Evolutionary conservation across 2,113 vertebrate genomes (phyloP).

Genomic region (Lepisosteus osseus): DNA sequence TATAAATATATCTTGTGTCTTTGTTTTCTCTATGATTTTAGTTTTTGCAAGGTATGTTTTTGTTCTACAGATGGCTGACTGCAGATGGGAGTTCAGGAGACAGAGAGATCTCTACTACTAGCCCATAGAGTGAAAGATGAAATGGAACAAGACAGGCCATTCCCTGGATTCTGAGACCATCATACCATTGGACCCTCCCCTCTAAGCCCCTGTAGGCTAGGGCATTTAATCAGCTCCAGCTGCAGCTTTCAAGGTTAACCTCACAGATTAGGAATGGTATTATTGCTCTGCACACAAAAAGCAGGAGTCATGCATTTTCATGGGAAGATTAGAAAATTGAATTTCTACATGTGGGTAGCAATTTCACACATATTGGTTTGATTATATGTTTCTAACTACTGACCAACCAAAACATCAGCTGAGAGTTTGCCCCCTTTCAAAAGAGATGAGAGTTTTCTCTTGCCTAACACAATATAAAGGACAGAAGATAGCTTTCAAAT

Average conservation of each 20-base stretch:
- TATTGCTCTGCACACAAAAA: slow-evolving; percentile 21
- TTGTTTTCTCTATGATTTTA: too few species aligned
- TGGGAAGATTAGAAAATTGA: slow-evolving; percentile 22
- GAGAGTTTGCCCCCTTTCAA: slow-evolving; percentile 18
- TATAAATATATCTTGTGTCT: too few species aligned
- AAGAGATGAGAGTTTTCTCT: too few species aligned
- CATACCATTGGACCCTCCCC: background rate
- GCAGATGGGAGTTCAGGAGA: too few species aligned
- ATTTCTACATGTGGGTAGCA: slow-evolving; percentile 28
- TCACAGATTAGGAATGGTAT: slow-evolving; percentile 6
- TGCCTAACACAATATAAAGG: too few species aligned
- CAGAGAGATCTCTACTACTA: too few species aligned
- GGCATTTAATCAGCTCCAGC: slow-evolving; percentile 30
- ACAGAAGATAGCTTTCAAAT: too few species aligned
- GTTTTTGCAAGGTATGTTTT: too few species aligned
- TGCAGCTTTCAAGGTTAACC: slow-evolving; percentile 12
- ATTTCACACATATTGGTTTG: slow-evolving; percentile 28
- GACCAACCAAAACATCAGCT: slow-evolving; percentile 26
- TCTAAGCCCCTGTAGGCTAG: slow-evolving; percentile 11
- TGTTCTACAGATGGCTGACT: too few species aligned
- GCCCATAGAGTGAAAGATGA: too few species aligned
- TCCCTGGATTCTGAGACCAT: too few species aligned
- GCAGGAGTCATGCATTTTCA: background rate
- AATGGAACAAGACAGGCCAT: too few species aligned
- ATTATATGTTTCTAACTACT: slow-evolving; percentile 24